Percentiles rank a stretch among this genome's conserved stretches.
phyloP scores from a whole-genome alignment of 2,113 vertebrate species.

The Apteryx owenii region DNA sequence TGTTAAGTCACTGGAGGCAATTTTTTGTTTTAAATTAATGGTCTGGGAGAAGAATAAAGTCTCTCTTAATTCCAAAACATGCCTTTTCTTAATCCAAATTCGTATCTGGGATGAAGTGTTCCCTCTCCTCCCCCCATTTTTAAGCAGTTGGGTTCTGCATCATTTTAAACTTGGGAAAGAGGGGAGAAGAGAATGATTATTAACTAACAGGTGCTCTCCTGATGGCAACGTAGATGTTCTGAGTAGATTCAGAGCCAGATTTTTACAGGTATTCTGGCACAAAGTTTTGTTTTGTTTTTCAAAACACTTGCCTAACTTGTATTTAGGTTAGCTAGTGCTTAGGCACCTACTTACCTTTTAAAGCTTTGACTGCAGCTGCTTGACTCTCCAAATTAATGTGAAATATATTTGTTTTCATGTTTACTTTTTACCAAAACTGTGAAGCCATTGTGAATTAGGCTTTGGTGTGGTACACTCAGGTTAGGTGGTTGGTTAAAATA shows the following conservation, averaged over 20 bases:
- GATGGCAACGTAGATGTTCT: background rate
- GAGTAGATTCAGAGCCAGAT: background rate
- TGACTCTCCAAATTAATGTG: background rate
- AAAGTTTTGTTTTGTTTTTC: background rate
- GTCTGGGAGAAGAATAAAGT: background rate
- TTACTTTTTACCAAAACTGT: background rate
- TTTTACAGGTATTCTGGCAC: background rate
- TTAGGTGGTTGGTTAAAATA: background rate
- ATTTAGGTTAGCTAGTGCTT: background rate
- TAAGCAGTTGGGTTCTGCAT: background rate
- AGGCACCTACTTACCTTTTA: background rate
- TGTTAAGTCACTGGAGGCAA: background rate
- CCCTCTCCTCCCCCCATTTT: background rate
- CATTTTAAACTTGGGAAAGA: background rate
- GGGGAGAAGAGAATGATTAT: background rate
- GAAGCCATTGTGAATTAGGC: background rate
- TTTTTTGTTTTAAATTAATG: background rate
- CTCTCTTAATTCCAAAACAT: background rate
- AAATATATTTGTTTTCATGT: background rate
- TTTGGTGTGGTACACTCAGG: background rate
- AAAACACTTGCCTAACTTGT: background rate
- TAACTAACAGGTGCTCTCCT: background rate
- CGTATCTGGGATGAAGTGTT: background rate
- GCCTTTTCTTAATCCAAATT: background rate
- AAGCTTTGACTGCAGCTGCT: background rate